Base-by-base conservation (phyloP, 2,888 invertebrate genomes). In the Chorisops tibialis region DNA sequence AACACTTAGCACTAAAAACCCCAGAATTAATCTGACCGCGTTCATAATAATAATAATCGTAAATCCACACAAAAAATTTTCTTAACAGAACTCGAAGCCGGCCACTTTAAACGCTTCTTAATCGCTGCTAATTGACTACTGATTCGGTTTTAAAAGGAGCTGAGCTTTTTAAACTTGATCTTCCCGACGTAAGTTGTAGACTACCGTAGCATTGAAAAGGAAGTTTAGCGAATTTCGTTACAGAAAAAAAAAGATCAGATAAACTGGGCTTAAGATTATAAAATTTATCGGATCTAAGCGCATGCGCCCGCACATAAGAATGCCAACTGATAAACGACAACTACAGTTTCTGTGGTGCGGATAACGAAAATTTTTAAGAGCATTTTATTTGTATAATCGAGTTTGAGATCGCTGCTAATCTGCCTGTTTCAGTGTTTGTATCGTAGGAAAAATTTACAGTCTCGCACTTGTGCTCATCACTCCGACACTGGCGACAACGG, bases 111-210 rank as follows among this genome's bases (percentile, higher is more conserved):
- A n/a, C 39, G 9, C 19, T 19, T 21, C 39, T 39, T 16, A 19
- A 19, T 22, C 37, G 51, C 24, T n/a, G 38, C 18, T 51, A 51
- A 51, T 19, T 38, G 38, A 51, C n/a, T 19, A 38, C 51, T 51
- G 51, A 51, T 51, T 11, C 19, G 38, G 16, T 19, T 19, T 16
- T 2, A 38, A 14, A 38, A 45, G 7, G 38, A 3, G 18, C 19
- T 38, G 19, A 38, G 38, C 51, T 51, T 51, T 51, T 51, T 51
- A 51, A 51, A 50, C 35, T 30, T 50, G 30, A 16, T 35, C 30
- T 24, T 50, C 30, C 14, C 37, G 37, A 14, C 35, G n/a, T 21
- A 50, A 50, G 50, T 6, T 24, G 12, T n/a, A 22, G 11, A 24
- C 48, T 18, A 45, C 3, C 18, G 9, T 45, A 16, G 16, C 16